These are phyloP conservation scores for Netelia virgata DNA, from an alignment of 2,888 invertebrate species.

Conservation along the genomic window DNA sequence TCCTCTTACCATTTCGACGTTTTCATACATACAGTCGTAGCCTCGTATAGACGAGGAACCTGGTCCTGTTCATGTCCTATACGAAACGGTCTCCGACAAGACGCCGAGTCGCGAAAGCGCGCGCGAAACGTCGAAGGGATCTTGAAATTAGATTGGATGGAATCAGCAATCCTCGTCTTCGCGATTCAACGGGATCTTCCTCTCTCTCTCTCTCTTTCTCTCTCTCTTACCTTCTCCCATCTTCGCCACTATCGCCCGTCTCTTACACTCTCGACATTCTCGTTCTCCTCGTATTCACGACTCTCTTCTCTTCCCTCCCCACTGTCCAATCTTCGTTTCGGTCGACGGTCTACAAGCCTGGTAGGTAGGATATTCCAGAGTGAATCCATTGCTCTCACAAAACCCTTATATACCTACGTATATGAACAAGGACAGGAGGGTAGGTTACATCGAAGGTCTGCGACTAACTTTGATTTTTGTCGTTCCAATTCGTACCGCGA, in stretches of 20 bases:
- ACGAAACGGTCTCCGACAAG: slow-evolving; percentile 37
- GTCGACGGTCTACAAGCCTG: slow-evolving; percentile 42
- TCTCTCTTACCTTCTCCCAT: slow-evolving; percentile 22
- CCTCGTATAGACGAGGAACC: no score
- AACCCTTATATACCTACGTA: slow-evolving; percentile 18
- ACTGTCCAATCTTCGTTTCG: slow-evolving; percentile 61
- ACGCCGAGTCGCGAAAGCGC: slow-evolving; percentile 52
- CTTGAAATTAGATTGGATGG: slow-evolving; percentile 77
- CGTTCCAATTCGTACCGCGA: slow-evolving; percentile 20
- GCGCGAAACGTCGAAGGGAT: slow-evolving; percentile 74
- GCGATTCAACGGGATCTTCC: slow-evolving; percentile 56
- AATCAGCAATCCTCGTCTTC: slow-evolving; percentile 73
- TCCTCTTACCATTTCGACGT: slow-evolving; percentile 19
- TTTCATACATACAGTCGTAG: slow-evolving; percentile 1
- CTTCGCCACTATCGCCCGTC: slow-evolving; percentile 31
- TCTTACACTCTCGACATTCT: slow-evolving; percentile 36
- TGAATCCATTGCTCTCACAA: slow-evolving; percentile 8
- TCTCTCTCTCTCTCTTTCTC: slow-evolving; percentile 29
- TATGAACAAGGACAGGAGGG: slow-evolving; percentile 6
- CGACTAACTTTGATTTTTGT: slow-evolving; percentile 56
- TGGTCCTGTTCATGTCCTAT: not conserved
- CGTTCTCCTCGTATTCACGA: slow-evolving; percentile 52
- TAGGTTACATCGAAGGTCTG: slow-evolving; percentile 24
- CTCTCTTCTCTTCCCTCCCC: slow-evolving; percentile 24
- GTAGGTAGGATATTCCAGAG: slow-evolving; percentile 34